Conservation (phyloP, 2,797 vertebrate species). For the Myotis findleyi region DNA sequence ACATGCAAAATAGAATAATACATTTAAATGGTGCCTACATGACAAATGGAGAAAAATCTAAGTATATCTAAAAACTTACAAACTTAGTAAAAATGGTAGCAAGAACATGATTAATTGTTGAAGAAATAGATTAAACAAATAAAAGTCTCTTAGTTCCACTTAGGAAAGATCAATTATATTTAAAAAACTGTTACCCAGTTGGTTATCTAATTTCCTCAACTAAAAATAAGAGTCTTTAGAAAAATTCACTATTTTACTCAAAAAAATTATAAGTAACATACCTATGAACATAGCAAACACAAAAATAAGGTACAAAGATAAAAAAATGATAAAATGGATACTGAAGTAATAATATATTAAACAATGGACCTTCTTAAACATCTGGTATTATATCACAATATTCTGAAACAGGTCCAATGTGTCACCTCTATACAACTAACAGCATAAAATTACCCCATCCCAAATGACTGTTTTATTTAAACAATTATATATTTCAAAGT, state of each 20-base stretch:
- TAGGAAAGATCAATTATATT: slow-evolving; percentile 8
- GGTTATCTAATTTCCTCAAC: slow-evolving; percentile 1
- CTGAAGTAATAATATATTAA: background rate
- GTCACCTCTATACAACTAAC: background rate
- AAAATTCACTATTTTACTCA: slow-evolving; percentile 5
- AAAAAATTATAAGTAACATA: background rate
- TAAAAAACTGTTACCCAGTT: slow-evolving; percentile 25
- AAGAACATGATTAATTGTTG: background rate
- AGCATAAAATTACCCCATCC: background rate
- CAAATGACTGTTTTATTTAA: slow-evolving; percentile 54
- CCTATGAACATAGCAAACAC: background rate
- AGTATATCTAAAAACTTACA: background rate
- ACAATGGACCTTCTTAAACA: background rate
- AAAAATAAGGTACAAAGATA: background rate
- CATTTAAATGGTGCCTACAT: slow-evolving; percentile 40
- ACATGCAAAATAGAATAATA: background rate
- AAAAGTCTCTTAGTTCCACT: background rate
- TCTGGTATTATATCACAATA: background rate
- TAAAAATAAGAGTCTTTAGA: slow-evolving; percentile 1
- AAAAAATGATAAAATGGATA: background rate
- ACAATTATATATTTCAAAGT: slow-evolving; percentile 17
- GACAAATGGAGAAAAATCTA: slow-evolving; percentile 26
- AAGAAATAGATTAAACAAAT: slow-evolving; percentile 41
- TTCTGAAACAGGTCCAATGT: background rate
- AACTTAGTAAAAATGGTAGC: slow-evolving; percentile 13